A percentile compares a stretch with the other conserved stretches of the same genome.
Evolutionary conservation across 2,888 invertebrate genomes (phyloP).

Genomic region (Clitarchus hookeri): DNA sequence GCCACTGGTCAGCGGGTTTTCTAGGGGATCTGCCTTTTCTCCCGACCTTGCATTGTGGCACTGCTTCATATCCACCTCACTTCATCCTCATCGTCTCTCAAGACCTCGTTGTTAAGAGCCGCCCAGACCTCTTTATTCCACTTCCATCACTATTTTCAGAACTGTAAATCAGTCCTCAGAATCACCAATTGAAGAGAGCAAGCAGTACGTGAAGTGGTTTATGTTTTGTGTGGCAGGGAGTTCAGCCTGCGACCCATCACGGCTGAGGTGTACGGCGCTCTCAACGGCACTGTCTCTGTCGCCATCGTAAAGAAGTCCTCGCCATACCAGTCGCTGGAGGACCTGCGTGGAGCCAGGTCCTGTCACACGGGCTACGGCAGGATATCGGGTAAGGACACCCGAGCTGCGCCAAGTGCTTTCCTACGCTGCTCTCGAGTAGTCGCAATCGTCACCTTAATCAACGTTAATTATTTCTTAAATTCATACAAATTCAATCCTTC

Average conservation of each 20-base stretch:
- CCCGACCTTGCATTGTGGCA: too few relatives aligned
- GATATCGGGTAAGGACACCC: slow-evolving; percentile 32
- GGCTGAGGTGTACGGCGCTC: slow-evolving; percentile 66
- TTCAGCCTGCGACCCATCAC: slow-evolving; percentile 66
- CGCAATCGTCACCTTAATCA: neutral
- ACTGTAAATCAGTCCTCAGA: too few relatives aligned
- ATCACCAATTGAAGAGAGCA: too few relatives aligned
- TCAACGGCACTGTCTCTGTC: slow-evolving; percentile 66
- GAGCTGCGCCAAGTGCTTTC: neutral
- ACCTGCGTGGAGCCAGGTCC: slow-evolving; percentile 74
- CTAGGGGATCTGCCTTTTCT: too few relatives aligned
- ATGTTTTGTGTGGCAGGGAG: slow-evolving; percentile 52
- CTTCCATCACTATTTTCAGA: too few relatives aligned
- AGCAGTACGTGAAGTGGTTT: too few relatives aligned
- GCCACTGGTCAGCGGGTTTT: too few relatives aligned
- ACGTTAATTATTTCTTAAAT: neutral
- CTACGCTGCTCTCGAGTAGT: neutral
- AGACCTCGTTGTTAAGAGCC: too few relatives aligned
- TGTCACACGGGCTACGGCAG: slow-evolving; percentile 71
- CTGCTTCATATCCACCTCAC: too few relatives aligned
- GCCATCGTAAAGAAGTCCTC: slow-evolving; percentile 75
- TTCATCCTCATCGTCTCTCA: too few relatives aligned
- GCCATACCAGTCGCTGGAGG: slow-evolving; percentile 62
- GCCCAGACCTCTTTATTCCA: too few relatives aligned
- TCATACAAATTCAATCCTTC: neutral